A percentile compares a stretch with the other conserved stretches of the same genome.
Conservation (phyloP, 30 jellyfish, hydroid and myxozoan species). For the Morbakka virulenta region DNA sequence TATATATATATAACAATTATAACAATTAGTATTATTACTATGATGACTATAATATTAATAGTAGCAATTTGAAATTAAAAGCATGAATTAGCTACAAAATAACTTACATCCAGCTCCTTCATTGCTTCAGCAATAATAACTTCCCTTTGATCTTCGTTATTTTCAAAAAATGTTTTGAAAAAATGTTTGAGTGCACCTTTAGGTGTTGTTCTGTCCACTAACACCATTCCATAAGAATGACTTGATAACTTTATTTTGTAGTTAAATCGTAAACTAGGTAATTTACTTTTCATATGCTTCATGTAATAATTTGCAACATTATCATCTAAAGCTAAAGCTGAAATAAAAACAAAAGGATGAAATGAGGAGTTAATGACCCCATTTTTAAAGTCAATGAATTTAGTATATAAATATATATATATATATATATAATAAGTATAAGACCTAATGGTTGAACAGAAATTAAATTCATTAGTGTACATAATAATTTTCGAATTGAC, state of each 20-base stretch:
- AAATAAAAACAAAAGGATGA: neutral
- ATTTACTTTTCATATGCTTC: conserved; percentile 1
- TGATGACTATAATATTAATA: too few relatives aligned
- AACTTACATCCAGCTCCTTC: conserved; percentile 64
- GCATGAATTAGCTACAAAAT: too few relatives aligned
- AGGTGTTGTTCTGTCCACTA: conserved; percentile 36
- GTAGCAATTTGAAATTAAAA: too few relatives aligned
- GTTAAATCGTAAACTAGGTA: conserved; percentile 40
- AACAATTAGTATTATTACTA: too few relatives aligned
- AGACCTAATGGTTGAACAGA: too few relatives aligned
- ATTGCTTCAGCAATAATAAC: conserved; percentile 58
- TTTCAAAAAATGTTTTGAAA: conserved; percentile 59
- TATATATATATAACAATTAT: too few relatives aligned
- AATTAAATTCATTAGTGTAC: too few relatives aligned
- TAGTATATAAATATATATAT: too few relatives aligned
- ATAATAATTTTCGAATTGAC: too few relatives aligned
- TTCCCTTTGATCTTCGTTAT: conserved; percentile 82
- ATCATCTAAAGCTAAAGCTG: conserved; percentile 82
- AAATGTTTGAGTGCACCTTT: conserved; percentile 42
- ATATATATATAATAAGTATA: too few relatives aligned
- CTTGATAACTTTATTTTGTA: conserved; percentile 53
- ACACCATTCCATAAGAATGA: conserved; percentile 61
- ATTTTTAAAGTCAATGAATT: too few relatives aligned
- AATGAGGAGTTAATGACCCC: neutral
- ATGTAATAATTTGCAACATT: conserved; percentile 47